Conservation (phyloP, 2,113 vertebrate species). For the Lathamus discolor region DNA sequence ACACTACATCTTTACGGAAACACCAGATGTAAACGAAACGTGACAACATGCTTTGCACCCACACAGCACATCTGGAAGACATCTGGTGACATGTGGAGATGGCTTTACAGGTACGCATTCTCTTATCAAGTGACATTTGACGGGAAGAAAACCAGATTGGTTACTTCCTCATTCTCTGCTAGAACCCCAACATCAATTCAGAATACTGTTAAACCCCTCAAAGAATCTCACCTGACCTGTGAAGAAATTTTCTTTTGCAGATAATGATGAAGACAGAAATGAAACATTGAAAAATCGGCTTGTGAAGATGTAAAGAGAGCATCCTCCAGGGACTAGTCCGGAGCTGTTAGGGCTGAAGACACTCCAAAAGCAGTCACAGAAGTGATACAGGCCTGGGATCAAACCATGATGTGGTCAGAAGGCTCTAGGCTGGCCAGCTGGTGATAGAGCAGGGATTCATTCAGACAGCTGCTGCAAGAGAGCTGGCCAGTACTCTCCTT, state of each 20-base stretch:
- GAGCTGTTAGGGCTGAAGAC: neutral
- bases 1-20: neutral
- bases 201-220: neutral
- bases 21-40: neutral
- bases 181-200: neutral
- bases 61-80: neutral
- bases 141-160: neutral
- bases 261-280: neutral
- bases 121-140: neutral
- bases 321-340: neutral
- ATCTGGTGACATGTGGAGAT: neutral
- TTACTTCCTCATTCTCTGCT: neutral
- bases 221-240: neutral
- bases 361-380: neutral
- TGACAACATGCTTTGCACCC: neutral
- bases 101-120: neutral
- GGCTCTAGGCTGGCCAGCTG: neutral
- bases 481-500: neutral
- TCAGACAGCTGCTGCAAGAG: neutral
- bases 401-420: neutral
- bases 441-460: neutral
- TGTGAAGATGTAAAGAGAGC: neutral
- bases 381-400: neutral
- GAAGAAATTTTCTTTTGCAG: neutral
- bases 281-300: neutral